A percentile compares a stretch with the other conserved stretches of the same genome.
phyloP scores from a whole-genome alignment of 2,113 vertebrate species.

The Odobenus rosmarus region DNA sequence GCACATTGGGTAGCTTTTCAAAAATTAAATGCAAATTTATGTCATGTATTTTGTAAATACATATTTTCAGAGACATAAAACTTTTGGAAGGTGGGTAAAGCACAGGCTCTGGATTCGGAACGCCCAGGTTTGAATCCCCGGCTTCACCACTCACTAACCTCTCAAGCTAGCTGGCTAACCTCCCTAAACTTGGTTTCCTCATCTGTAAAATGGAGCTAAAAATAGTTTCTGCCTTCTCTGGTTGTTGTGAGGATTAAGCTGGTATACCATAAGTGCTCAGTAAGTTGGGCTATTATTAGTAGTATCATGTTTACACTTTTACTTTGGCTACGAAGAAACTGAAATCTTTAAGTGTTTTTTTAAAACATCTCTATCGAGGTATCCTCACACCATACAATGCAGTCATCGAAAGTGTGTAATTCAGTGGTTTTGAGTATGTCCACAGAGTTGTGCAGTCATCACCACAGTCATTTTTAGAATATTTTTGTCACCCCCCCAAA shows the following conservation, averaged over 20 bases:
- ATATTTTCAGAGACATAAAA: neutral
- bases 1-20: neutral
- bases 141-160: neutral
- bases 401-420: neutral
- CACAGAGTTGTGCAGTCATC: neutral
- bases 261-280: neutral
- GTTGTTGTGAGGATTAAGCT: neutral
- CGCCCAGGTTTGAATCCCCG: neutral
- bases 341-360: neutral
- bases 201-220: neutral
- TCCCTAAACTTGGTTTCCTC: neutral
- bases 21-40: neutral
- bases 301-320: neutral
- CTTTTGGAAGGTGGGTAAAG: neutral
- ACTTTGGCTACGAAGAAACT: neutral
- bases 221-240: neutral
- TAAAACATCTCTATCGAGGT: neutral
- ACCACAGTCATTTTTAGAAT: neutral
- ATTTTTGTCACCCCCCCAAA: neutral
- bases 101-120: neutral
- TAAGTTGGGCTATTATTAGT: neutral
- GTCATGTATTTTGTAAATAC: neutral
- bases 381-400: neutral
- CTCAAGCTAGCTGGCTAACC: neutral
- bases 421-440: neutral